These are phyloP conservation scores for Oreocharis arfaki DNA, from an alignment of 2,113 vertebrate genomes.

Conservation along the genomic window DNA sequence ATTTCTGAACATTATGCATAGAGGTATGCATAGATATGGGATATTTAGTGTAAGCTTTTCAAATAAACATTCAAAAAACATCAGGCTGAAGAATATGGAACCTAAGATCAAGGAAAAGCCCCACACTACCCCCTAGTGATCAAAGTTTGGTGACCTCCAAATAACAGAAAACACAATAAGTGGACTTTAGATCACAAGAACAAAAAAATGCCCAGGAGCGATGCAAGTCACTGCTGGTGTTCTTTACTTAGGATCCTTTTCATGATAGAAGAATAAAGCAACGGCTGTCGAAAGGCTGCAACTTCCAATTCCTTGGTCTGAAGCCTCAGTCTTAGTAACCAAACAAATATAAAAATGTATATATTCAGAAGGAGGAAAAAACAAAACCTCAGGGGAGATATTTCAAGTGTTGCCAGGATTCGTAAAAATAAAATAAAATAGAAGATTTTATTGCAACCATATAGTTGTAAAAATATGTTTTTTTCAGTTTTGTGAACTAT, in stretches of 20 bases:
- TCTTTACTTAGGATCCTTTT: slow-evolving; percentile 82
- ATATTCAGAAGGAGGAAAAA: slow-evolving; percentile 56
- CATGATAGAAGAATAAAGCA: slow-evolving; percentile 76
- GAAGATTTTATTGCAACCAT: background rate
- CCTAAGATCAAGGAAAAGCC: slow-evolving; percentile 74
- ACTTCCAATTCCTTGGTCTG: slow-evolving; percentile 75
- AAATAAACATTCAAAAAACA: slow-evolving; percentile 40
- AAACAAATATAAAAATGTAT: slow-evolving; percentile 73
- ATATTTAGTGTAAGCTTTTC: slow-evolving; percentile 48
- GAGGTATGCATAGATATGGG: background rate
- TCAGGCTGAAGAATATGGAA: slow-evolving; percentile 63
- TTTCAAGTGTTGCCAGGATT: slow-evolving; percentile 53
- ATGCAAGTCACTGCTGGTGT: slow-evolving; percentile 78
- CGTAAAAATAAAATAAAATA: slow-evolving; percentile 62
- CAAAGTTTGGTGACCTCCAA: slow-evolving; percentile 83
- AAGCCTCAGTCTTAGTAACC: slow-evolving; percentile 66
- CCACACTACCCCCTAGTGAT: slow-evolving; percentile 76
- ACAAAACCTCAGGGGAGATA: slow-evolving; percentile 47
- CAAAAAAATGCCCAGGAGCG: slow-evolving; percentile 82
- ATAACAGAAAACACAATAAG: slow-evolving; percentile 80
- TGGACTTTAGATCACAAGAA: slow-evolving; percentile 84
- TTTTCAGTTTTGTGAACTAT: background rate
- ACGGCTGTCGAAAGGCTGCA: slow-evolving; percentile 71
- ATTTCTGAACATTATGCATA: slow-evolving; percentile 2
- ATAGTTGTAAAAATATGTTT: background rate